Conservation (phyloP, 1,140 invertebrate genomes). For the Melanaphis sacchari region DNA sequence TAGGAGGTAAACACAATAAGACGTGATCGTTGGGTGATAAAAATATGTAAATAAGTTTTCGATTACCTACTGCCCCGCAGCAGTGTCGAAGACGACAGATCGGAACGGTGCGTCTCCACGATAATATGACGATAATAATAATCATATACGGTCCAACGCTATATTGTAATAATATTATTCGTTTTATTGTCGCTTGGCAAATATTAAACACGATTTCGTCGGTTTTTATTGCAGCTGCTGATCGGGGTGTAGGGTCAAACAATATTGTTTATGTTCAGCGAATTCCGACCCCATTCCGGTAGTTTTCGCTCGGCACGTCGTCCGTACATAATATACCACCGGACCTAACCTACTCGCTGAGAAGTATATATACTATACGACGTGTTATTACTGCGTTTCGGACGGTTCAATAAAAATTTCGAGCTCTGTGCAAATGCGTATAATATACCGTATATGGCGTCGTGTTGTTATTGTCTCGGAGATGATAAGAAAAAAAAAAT, state of each 20-base stretch:
- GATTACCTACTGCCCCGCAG: not conserved
- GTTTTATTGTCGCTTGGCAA: slow-evolving; percentile 1
- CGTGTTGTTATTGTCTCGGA: not conserved
- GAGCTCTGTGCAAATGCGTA: not conserved
- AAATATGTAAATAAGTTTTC: slow-evolving; percentile 1
- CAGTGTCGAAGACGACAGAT: not conserved
- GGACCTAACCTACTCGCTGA: not conserved
- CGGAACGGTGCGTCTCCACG: not conserved
- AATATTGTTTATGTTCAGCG: slow-evolving; percentile 3
- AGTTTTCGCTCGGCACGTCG: not conserved
- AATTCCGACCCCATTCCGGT: not conserved
- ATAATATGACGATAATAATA: not conserved
- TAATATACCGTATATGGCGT: not conserved
- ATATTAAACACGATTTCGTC: not conserved
- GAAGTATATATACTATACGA: not conserved
- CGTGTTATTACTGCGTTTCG: not conserved
- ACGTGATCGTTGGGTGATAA: not conserved
- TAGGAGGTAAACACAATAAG: not conserved
- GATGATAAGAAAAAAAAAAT: not conserved
- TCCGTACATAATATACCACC: not conserved
- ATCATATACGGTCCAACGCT: not conserved
- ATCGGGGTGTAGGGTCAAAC: not conserved
- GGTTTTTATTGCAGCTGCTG: not conserved
- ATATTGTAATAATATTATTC: not conserved
- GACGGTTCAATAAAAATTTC: slow-evolving; percentile 13